phyloP scores from a whole-genome alignment of 1,140 invertebrate genomes.

The Drosophila orena region DNA sequence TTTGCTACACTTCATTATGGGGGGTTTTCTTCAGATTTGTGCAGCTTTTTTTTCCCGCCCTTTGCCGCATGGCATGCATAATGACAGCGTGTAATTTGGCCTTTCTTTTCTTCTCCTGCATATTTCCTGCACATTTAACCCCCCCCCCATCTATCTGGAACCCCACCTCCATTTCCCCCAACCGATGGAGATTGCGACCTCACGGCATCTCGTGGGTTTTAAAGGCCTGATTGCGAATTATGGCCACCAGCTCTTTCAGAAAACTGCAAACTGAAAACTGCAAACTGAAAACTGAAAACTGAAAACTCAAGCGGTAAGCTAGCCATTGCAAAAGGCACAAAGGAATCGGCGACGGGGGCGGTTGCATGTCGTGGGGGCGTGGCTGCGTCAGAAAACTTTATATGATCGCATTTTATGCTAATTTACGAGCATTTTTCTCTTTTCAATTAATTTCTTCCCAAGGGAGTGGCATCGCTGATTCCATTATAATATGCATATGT shows the following conservation, averaged over 20 bases:
- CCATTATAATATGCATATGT: slow-evolving; percentile 23
- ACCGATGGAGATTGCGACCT: slow-evolving; percentile 19
- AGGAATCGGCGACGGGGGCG: slow-evolving; percentile 1
- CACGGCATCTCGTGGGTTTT: slow-evolving; percentile 52
- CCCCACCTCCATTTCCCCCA: slow-evolving; percentile 1
- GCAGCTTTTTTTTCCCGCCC: slow-evolving; percentile 28
- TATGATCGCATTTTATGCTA: slow-evolving; percentile 68
- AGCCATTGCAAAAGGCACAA: not conserved
- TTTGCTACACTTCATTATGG: slow-evolving; percentile 74
- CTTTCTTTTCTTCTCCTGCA: slow-evolving; percentile 65
- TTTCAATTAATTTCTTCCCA: slow-evolving; percentile 64
- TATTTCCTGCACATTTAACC: slow-evolving; percentile 52
- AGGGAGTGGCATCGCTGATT: slow-evolving; percentile 23
- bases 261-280: slow-evolving; percentile 9
- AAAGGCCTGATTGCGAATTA: slow-evolving; percentile 56
- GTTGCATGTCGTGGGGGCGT: slow-evolving; percentile 17
- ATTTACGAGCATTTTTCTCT: slow-evolving; percentile 57
- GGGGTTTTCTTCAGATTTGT: not conserved
- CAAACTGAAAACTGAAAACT: slow-evolving; percentile 3
- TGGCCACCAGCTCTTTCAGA: slow-evolving; percentile 22
- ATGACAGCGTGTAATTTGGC: slow-evolving; percentile 77
- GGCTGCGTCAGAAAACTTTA: slow-evolving; percentile 24
- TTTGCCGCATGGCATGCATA: slow-evolving; percentile 56
- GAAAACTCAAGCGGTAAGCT: slow-evolving; percentile 23
- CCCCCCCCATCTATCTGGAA: not conserved